Conservation (phyloP, 2,888 invertebrate genomes). For the Luperina testacea region DNA sequence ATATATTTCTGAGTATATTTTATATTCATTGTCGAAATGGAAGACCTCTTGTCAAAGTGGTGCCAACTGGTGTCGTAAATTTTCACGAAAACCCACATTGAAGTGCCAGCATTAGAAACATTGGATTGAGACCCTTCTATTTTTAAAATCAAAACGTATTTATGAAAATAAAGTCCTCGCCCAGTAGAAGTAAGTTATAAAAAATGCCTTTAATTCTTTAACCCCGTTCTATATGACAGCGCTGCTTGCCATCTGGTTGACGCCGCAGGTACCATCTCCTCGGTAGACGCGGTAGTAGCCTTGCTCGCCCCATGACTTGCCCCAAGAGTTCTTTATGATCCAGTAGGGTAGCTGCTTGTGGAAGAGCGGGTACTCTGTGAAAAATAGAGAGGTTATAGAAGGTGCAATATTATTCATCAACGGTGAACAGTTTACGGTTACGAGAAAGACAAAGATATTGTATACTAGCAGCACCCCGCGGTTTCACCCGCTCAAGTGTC, state of each 20-base stretch:
- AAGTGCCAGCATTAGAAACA: background rate
- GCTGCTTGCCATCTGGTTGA: conserved; percentile 97
- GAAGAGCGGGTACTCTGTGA: conserved; percentile 93
- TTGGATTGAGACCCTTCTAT: background rate
- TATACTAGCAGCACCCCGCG: no score
- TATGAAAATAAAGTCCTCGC: background rate
- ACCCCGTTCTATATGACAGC: conserved; percentile 89
- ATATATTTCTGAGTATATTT: no score
- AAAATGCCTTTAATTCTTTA: background rate
- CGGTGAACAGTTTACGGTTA: background rate
- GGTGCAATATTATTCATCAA: background rate
- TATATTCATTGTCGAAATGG: no score
- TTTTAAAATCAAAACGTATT: background rate
- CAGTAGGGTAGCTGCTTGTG: conserved; percentile 96
- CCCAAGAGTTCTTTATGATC: conserved; percentile 99
- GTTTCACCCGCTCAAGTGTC: no score
- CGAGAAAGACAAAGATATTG: background rate
- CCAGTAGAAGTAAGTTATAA: background rate
- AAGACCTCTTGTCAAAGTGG: no score
- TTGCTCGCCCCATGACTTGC: conserved; percentile 96
- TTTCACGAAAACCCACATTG: no score
- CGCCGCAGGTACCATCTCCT: conserved; percentile 98
- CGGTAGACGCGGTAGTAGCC: conserved; percentile 98
- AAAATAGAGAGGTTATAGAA: conserved; percentile 25
- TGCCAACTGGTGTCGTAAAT: no score